Conservation (phyloP, 1,140 invertebrate species). For the Anthonomus grandis region DNA sequence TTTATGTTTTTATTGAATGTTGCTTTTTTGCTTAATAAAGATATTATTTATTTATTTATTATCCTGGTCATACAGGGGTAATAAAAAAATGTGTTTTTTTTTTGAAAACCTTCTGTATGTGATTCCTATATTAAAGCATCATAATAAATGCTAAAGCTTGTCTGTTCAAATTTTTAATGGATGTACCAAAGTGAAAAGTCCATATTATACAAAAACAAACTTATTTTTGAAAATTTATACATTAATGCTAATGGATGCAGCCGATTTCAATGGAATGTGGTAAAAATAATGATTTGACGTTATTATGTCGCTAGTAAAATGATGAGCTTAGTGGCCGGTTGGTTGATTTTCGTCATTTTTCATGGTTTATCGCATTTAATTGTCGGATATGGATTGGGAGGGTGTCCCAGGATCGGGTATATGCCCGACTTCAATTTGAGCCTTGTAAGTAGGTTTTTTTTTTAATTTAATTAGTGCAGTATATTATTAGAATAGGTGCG, state of each 20-base stretch:
- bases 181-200: neutral
- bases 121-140: no score
- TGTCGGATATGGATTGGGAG: conserved; percentile 52
- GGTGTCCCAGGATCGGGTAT: conserved; percentile 58
- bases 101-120: no score
- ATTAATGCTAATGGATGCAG: conserved; percentile 27
- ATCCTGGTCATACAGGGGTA: no score
- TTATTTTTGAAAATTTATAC: conserved; percentile 9
- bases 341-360: conserved; percentile 11
- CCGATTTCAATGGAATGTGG: conserved; percentile 11
- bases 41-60: no score
- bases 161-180: no score
- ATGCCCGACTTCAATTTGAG: conserved; percentile 59
- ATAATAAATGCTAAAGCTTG: no score
- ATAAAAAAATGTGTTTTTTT: no score
- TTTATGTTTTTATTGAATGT: no score
- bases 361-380: conserved; percentile 6
- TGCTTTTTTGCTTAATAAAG: no score
- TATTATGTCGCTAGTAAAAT: conserved; percentile 19
- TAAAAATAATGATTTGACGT: conserved; percentile 13
- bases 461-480: neutral
- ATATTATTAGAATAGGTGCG: no score
- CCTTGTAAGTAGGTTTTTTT: conserved; percentile 50
- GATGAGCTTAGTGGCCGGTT: conserved; percentile 9
- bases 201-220: neutral